These are phyloP conservation scores for Hyles euphorbiae DNA, from an alignment of 1,140 invertebrate species.

Conservation along the genomic window DNA sequence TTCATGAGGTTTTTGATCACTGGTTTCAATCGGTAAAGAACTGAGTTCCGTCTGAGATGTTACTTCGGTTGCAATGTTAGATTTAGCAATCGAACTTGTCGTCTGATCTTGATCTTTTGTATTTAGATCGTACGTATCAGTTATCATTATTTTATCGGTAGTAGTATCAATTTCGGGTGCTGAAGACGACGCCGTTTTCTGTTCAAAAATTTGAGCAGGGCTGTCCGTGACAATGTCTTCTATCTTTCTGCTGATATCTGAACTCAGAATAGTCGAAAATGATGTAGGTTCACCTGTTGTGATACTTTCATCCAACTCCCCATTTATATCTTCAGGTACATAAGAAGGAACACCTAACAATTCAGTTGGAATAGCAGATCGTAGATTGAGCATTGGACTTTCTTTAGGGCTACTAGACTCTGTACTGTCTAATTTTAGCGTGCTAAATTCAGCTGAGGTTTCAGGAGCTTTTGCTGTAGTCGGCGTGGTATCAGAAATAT, in stretches of 20 bases:
- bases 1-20: slow-evolving; percentile 65
- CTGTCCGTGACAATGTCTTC: slow-evolving; percentile 1
- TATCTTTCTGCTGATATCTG: slow-evolving; percentile 5
- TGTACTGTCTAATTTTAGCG: slow-evolving; percentile 16
- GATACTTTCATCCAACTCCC: slow-evolving; percentile 37
- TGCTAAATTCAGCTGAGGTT: slow-evolving; percentile 26
- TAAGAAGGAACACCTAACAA: slow-evolving; percentile 49
- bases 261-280: slow-evolving; percentile 8
- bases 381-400: slow-evolving; percentile 52
- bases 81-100: slow-evolving; percentile 40
- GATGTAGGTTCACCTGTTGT: slow-evolving; percentile 9
- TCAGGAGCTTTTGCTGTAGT: slow-evolving; percentile 26
- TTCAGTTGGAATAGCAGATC: slow-evolving; percentile 58
- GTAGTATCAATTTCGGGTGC: slow-evolving; percentile 10
- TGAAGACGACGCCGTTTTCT: background rate
- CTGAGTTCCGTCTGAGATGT: slow-evolving; percentile 57
- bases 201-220: slow-evolving; percentile 13
- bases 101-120: slow-evolving; percentile 29
- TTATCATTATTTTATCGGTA: slow-evolving; percentile 7
- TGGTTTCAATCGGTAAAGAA: slow-evolving; percentile 61
- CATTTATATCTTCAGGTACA: slow-evolving; percentile 31
- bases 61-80: slow-evolving; percentile 47
- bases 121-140: slow-evolving; percentile 10
- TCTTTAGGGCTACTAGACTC: slow-evolving; percentile 36
- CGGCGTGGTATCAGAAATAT: slow-evolving; percentile 25